phyloP scores from a whole-genome alignment of 2,113 vertebrate species.

The Phrynocephalus versicolor region DNA sequence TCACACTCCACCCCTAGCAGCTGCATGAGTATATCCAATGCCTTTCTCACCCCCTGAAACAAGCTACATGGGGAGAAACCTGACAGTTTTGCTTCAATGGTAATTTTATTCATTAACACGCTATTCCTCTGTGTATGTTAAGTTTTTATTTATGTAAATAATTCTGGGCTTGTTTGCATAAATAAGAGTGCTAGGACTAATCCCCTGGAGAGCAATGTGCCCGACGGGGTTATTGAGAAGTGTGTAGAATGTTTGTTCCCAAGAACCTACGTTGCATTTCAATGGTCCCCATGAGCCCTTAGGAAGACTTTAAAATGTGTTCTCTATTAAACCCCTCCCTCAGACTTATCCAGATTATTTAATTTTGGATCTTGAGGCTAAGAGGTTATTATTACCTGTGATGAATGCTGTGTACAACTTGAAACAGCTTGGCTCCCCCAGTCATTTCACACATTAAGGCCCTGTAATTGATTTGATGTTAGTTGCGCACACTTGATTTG shows the following conservation, averaged over 20 bases:
- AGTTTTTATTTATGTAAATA: slow-evolving; percentile 25
- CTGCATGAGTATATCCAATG: not conserved
- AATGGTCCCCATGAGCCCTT: not conserved
- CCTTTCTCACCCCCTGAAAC: not conserved
- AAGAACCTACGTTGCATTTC: slow-evolving; percentile 19
- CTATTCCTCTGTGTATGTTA: slow-evolving; percentile 1
- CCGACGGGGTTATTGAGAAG: slow-evolving; percentile 12
- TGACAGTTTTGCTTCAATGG: not conserved
- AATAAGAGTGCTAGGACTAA: slow-evolving; percentile 18
- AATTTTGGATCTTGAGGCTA: slow-evolving; percentile 23
- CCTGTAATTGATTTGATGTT: slow-evolving; percentile 52
- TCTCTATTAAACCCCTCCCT: slow-evolving; percentile 6
- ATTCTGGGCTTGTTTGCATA: slow-evolving; percentile 21
- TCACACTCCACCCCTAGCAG: no score
- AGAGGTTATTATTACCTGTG: slow-evolving; percentile 28
- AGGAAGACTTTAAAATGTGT: not conserved
- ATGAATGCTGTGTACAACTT: not conserved
- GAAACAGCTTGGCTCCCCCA: slow-evolving; percentile 32
- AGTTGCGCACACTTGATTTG: slow-evolving; percentile 47
- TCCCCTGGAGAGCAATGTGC: slow-evolving; percentile 18
- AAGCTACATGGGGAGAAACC: not conserved
- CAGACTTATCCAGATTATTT: slow-evolving; percentile 4
- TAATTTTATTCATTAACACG: not conserved
- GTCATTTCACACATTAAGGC: slow-evolving; percentile 29
- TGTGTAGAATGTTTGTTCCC: not conserved